Evolutionary conservation across 2,888 invertebrate species (phyloP).

Genomic region (Agonum fuliginosum): DNA sequence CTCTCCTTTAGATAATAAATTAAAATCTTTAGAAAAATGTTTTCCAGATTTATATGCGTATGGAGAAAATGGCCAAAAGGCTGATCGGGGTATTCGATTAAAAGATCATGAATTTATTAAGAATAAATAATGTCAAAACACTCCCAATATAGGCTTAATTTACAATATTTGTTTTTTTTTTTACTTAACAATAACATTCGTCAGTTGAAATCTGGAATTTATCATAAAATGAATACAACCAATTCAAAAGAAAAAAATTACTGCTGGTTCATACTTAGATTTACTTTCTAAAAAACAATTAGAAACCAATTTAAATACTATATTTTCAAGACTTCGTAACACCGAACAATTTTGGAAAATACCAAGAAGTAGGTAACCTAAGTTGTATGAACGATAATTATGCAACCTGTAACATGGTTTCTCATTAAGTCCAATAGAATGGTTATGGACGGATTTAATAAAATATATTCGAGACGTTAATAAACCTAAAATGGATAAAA

Average conservation of each 20-base stretch:
- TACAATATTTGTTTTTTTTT: not conserved
- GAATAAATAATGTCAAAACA: not conserved
- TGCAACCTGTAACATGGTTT: slow-evolving; percentile 65
- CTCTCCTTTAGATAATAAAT: not conserved
- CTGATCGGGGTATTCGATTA: not conserved
- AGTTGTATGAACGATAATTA: slow-evolving; percentile 63
- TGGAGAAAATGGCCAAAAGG: slow-evolving; percentile 62
- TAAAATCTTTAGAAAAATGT: slow-evolving; percentile 26
- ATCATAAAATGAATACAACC: slow-evolving; percentile 64
- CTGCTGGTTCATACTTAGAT: slow-evolving; percentile 64
- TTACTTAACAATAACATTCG: slow-evolving; percentile 20
- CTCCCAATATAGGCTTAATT: not conserved
- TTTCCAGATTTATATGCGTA: slow-evolving; percentile 62
- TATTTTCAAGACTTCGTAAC: slow-evolving; percentile 65
- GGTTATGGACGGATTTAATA: slow-evolving; percentile 65
- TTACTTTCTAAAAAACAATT: slow-evolving; percentile 64
- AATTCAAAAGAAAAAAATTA: slow-evolving; percentile 63
- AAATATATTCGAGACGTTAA: slow-evolving; percentile 65
- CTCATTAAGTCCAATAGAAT: slow-evolving; percentile 65
- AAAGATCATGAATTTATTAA: not conserved
- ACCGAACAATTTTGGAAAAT: slow-evolving; percentile 63
- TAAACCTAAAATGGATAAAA: slow-evolving; percentile 63
- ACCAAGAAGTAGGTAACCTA: slow-evolving; percentile 58
- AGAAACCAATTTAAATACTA: slow-evolving; percentile 64
- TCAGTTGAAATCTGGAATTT: slow-evolving; percentile 64